Base-by-base conservation (phyloP, 2,113 vertebrate genomes). In the Bungarus multicinctus region DNA sequence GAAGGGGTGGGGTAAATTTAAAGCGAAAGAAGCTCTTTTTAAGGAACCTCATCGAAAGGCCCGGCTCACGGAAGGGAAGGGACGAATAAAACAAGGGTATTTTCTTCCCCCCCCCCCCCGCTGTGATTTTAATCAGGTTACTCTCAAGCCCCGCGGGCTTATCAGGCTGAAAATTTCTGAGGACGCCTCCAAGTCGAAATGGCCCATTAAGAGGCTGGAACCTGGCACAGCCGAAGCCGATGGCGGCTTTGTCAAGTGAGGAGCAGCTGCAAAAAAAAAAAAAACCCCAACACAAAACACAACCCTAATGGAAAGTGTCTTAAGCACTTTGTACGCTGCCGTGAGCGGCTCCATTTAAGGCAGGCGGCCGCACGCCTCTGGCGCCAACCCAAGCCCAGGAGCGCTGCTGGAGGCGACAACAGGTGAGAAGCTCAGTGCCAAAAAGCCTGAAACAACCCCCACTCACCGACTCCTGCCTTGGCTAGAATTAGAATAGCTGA, bases 271-370 rank as follows among this genome's bases (percentile, higher is more conserved):
- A 96, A 96, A 92, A 97, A 96, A 92, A 58, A 58, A 27, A 27
- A 27, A 60, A 12, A 52, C 11, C 9, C 10, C 6, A 23, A 8
- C 55, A 58, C 55, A 58, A 60, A 9, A 60, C 25, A 94, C 96
- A 92, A 88, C 94, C 93, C 97, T 97, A 97, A 98, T 98, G 97
- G 98, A 92, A 97, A 97, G 97, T 95, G 96, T 97, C 97, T 97
- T 97, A 93, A 97, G 96, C 97, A 95, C 96, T 97, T 97, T 97
- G 97, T 96, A 96, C 96, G 95, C 96, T 96, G 96, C 96, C 97
- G 97, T 95, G 97, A 97, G 96, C 93, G 93, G 94, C 91, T 85
- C 90, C 95, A 97, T 94, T 96, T 95, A 95, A 96, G 5, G 27
- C 6, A 22, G 20, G 27, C 27, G 10, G 11, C 18, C 23, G 69